Conservation (phyloP, 1,140 invertebrate genomes). For the Heliconius nattereri region DNA sequence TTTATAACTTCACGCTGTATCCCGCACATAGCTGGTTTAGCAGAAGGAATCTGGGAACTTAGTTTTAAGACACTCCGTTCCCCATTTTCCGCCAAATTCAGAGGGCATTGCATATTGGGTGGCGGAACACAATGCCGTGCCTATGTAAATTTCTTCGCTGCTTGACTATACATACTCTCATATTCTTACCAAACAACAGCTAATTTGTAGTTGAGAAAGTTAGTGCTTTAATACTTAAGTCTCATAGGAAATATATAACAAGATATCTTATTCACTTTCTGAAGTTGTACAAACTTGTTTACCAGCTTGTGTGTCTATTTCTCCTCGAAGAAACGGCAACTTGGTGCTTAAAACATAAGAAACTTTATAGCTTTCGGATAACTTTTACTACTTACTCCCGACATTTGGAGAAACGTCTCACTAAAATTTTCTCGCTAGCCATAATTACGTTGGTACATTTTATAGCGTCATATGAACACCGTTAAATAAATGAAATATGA, state of each 20-base stretch:
- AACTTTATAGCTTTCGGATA: constrained; percentile 26
- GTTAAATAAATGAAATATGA: neutral
- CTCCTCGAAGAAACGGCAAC: constrained; percentile 24
- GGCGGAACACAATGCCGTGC: too few relatives aligned
- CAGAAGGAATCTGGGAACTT: too few relatives aligned
- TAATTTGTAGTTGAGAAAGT: constrained; percentile 6
- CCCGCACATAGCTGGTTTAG: too few relatives aligned
- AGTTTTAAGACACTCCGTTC: too few relatives aligned
- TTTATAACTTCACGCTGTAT: too few relatives aligned
- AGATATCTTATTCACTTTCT: constrained; percentile 26
- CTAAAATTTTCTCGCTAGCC: neutral
- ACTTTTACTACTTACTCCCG: constrained; percentile 22
- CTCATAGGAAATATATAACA: constrained; percentile 20
- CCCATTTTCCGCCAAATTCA: too few relatives aligned
- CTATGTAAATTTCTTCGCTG: neutral
- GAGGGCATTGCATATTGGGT: too few relatives aligned
- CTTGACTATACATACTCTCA: neutral
- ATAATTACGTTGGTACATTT: neutral
- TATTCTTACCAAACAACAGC: constrained; percentile 1
- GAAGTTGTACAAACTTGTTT: constrained; percentile 28
- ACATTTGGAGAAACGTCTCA: constrained; percentile 5
- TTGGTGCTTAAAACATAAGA: constrained; percentile 25
- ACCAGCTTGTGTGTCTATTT: constrained; percentile 19
- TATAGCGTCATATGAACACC: neutral
- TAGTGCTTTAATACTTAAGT: constrained; percentile 4